Evolutionary conservation across 2,797 vertebrate species (phyloP).

Genomic region (Pitangus sulphuratus): DNA sequence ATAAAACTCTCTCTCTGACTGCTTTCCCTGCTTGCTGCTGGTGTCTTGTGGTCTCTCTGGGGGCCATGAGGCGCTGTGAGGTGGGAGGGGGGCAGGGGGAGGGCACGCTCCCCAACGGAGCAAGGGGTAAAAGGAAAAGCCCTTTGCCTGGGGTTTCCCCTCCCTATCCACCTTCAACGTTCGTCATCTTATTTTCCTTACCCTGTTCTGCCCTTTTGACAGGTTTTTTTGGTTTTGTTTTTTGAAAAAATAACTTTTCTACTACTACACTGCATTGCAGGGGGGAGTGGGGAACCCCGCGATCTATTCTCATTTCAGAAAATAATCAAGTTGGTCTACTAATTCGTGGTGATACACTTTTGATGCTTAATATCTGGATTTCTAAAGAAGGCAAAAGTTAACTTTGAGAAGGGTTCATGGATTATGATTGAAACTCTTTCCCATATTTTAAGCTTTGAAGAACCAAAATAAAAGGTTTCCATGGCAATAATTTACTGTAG

Average conservation of each 20-base stretch:
- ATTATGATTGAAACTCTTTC: background rate
- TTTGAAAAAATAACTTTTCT: background rate
- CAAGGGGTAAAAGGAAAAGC: too few species aligned
- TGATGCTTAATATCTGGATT: background rate
- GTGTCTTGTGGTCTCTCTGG: too few species aligned
- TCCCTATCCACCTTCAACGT: too few species aligned
- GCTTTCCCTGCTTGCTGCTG: too few species aligned
- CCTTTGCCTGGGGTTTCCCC: too few species aligned
- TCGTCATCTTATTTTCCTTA: background rate
- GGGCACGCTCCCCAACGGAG: too few species aligned
- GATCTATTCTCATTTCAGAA: background rate
- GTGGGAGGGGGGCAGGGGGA: too few species aligned
- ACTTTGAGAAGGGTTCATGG: background rate
- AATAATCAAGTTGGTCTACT: background rate
- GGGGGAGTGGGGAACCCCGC: rapidly evolving
- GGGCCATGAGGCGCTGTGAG: too few species aligned
- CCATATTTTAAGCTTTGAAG: background rate
- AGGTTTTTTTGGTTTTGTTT: background rate
- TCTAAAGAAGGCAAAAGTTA: background rate
- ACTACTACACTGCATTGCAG: background rate
- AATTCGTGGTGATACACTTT: background rate
- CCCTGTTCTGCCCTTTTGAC: background rate
- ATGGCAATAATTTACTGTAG: background rate
- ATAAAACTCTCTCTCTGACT: too few species aligned
- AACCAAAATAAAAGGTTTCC: background rate